Base-by-base conservation (phyloP, 2,888 invertebrate genomes). In the Drosophila rubida region DNA sequence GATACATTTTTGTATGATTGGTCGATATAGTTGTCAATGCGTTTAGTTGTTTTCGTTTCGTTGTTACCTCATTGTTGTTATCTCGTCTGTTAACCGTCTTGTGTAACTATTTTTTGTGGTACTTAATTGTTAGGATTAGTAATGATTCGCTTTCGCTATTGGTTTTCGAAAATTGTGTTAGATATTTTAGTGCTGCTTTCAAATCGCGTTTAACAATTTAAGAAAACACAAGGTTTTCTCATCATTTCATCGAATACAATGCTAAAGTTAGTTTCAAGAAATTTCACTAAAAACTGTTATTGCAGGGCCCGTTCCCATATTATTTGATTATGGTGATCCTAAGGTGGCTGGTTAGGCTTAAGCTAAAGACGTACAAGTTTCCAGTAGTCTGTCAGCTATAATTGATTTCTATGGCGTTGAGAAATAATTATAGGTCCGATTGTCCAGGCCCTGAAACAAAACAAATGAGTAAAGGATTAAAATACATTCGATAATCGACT, bases 401-500 rank as follows among this genome's bases (percentile, higher is more conserved):
- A 91, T 91, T 88, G 78, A 91, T 92, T 91, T 92, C 91, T 91
- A 92, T 92, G 90, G 89, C 80, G 74, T 72, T 84, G 80, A 91
- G 91, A 91, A 92, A 92, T 89, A 91, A 91, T 93, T 93, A 94
- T 92, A 94, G 93, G 92, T 94, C 94, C 88, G 94, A 93, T 91
- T 93, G 93, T 90, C 93, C 94, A 89, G 94, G 94, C 92, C 94
- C 94, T 94, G 93, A 77, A 93, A 93, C 77, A 89, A 84, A 90
- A 32, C 42, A 75, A 73, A 70, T 37, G 39, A 14, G 42, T 35
- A 22, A 2, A 16, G 37, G 57, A 70, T 69, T 55, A 59, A 27
- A 16, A 49, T 39, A 7, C 27, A n/a, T 39, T 42, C 14, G 22
- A 50, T 46, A 2, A 16, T 1, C 7, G 2, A n/a, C 14, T 7